Conservation (phyloP, 2,888 invertebrate genomes). For the Cryptophagus acutangulus region DNA sequence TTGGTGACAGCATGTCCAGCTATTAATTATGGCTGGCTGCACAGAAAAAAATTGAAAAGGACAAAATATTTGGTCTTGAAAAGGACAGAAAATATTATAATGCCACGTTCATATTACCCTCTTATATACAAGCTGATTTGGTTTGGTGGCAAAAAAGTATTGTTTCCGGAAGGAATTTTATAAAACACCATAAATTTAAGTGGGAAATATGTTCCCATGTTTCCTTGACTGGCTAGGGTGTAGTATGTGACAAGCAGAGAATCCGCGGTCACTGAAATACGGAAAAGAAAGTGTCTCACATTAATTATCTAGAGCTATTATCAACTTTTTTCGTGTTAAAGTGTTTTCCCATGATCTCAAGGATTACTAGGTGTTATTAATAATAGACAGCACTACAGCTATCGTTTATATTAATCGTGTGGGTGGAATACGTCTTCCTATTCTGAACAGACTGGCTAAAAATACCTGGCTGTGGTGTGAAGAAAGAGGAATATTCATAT, state of each 20-base stretch:
- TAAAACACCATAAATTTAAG: slow-evolving; percentile 9
- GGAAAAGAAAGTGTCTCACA: slow-evolving; percentile 13
- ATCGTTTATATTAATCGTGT: slow-evolving; percentile 23
- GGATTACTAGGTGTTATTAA: slow-evolving; percentile 12
- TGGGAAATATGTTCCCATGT: slow-evolving; percentile 24
- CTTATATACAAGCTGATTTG: slow-evolving; percentile 6
- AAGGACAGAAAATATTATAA: slow-evolving; percentile 13
- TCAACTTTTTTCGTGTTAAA: slow-evolving; percentile 15
- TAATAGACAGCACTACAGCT: slow-evolving; percentile 20
- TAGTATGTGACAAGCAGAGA: slow-evolving; percentile 11
- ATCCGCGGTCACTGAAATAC: slow-evolving; percentile 20
- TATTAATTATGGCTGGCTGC: slow-evolving; percentile 19
- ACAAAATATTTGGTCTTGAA: slow-evolving; percentile 16
- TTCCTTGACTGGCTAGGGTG: slow-evolving; percentile 22
- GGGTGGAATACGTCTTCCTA: slow-evolving; percentile 19
- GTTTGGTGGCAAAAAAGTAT: no score
- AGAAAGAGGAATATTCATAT: slow-evolving; percentile 22
- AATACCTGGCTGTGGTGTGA: slow-evolving; percentile 25
- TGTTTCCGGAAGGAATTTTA: not conserved
- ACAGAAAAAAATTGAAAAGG: slow-evolving; percentile 13
- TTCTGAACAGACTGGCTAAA: slow-evolving; percentile 21
- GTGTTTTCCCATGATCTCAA: slow-evolving; percentile 10
- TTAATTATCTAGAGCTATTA: slow-evolving; percentile 17
- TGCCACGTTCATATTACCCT: slow-evolving; percentile 6
- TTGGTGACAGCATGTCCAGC: slow-evolving; percentile 23